Conservation (phyloP, 1,140 invertebrate species). For the Limonius californicus region DNA sequence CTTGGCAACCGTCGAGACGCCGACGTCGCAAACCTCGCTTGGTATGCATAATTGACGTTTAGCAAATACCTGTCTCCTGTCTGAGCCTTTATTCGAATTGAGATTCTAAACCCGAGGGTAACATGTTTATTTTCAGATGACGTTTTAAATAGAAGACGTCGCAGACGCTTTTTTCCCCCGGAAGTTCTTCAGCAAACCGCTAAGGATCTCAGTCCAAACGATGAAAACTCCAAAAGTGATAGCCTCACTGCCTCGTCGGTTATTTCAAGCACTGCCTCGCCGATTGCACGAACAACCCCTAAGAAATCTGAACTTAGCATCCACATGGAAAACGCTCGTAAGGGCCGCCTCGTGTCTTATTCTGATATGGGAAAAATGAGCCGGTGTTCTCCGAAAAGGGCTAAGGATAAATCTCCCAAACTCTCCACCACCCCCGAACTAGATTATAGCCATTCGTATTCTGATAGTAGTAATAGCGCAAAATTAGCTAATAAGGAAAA, state of each 20-base stretch:
- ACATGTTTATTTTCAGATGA: constrained; percentile 50
- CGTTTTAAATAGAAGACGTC: constrained; percentile 41
- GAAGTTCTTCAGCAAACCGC: constrained; percentile 38
- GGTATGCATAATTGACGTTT: background rate
- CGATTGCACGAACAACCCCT: constrained; percentile 17
- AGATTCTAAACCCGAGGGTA: background rate
- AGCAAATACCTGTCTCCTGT: too few species aligned
- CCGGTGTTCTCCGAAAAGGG: background rate
- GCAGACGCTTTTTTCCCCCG: constrained; percentile 48
- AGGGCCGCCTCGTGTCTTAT: constrained; percentile 31
- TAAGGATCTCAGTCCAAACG: constrained; percentile 16
- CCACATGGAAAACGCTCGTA: constrained; percentile 48
- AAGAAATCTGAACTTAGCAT: constrained; percentile 42
- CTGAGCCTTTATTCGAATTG: background rate
- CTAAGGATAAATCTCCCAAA: constrained; percentile 13
- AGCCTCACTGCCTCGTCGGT: constrained; percentile 31
- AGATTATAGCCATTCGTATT: background rate
- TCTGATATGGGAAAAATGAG: constrained; percentile 36
- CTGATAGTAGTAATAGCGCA: background rate
- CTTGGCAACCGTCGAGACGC: constrained; percentile 29
- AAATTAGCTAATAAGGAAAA: constrained; percentile 23
- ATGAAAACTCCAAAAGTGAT: constrained; percentile 28
- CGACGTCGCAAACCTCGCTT: background rate
- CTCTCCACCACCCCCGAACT: background rate
- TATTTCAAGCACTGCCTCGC: constrained; percentile 13